Evolutionary conservation across 2,113 vertebrate genomes (phyloP), one percentile per base, ranked within the genome.

Genomic region (Cebidichthys violaceus): DNA sequence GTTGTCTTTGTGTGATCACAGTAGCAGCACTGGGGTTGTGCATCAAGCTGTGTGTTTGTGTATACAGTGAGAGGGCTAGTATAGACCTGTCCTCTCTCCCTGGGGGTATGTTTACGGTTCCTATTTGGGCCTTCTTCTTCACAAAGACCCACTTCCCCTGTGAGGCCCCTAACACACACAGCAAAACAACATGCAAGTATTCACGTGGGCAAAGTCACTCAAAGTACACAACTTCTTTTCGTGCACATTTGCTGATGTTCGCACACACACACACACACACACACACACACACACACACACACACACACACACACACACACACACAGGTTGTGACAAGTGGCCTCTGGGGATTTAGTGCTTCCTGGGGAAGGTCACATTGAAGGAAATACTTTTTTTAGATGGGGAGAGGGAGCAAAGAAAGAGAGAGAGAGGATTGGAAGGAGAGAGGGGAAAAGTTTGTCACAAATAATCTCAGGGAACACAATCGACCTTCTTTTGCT

Each of bases 321-420:
- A 8, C 20, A 27, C 77, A 79, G 68, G 64, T 68, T 90, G 83
- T 80, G 81, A 86, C 87, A 86, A 43, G 74, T 77, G 81, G 85
- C 72, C 86, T 86, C 76, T 6, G 2, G 69, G 87, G 85, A 91
- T 91, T 93, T 68, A 92, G 70, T 83, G 81, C 82, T 92, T 93
- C 87, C 84, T 82, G 78, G 65, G 81, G 74, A 86, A 88, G 90
- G 88, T 86, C 84, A 80, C 35, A 43, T 60, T 87, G 79, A 88
- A 82, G 60, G 43, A 37, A 69, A 52, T 29, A 65, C 41, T 76
- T 80, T 82, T 83, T 86, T 89, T 79, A 84, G 82, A 35, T 59
- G n/a, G 75, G 14, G 50, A 52, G 11, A 31, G 31, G 50, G 62
- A 39, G 50, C 5, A n/a, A 15, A 57, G 54, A 60, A 33, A 71